Evolutionary conservation across 1,140 invertebrate species (phyloP), one percentile per base, ranked within the genome.

Genomic region (Amyelois transitella): DNA sequence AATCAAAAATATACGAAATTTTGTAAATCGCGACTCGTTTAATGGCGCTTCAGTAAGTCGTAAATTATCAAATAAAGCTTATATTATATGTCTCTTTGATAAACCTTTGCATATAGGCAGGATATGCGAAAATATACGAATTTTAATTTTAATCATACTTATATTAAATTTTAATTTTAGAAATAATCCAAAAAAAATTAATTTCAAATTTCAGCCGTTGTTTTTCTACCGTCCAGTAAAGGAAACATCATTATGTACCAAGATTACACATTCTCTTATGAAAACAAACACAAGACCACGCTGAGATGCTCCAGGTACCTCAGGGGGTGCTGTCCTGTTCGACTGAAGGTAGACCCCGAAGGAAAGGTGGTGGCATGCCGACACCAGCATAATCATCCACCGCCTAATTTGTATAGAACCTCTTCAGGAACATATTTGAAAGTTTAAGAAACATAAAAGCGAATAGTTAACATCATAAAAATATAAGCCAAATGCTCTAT

Each of bases 371-470:
- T 38, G 17, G 12, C 17, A 38, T 2, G 32, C 17, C 12, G 32
- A 38, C n/a, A 38, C 12, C 17, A 45, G 18, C 53, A 54, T 28
- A 48, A 54, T 18, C 53, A 54, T 47, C 43, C 53, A 1, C 53
- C 53, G 3, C 53, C 53, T 0, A 14, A 22, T 19, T n/a, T 54
- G 12, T 47, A 28, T 10, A 54, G 18, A 47, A 25, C 32, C 19
- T 2, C 32, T 21, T 12, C 21, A 8, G 53, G 53, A 18, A 28
- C 18, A 25, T 24, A 28, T 43, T 6, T 47, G 1, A 47, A 19
- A 54, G 10, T 54, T n/a, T n/a, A n/a, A n/a, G n/a, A n/a, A n/a
- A n/a, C n/a, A n/a, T n/a, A n/a, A n/a, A n/a, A n/a, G n/a, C n/a
- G n/a, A n/a, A n/a, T n/a, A n/a, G n/a, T n/a, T n/a, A n/a, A n/a